Evolutionary conservation across 1,140 invertebrate genomes (phyloP), one percentile per base, ranked within the genome.

Genomic region (Pteromalus puparum): DNA sequence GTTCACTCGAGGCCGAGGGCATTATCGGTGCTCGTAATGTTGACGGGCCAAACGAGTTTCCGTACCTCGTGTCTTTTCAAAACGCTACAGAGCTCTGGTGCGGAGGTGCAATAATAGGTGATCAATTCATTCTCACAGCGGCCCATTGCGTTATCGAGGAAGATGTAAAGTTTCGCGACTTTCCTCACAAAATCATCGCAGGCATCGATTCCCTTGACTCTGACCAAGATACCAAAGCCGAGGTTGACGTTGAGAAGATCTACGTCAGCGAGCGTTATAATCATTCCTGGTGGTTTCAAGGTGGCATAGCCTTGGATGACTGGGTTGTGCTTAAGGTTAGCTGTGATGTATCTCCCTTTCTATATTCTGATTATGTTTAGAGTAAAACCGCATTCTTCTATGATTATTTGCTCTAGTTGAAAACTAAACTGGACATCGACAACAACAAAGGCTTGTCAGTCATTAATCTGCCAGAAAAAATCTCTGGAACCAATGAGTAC

Each of bases 121-220:
- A 87, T 7, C 87, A 92, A 48, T 92, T 90, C 18, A 88, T 94
- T 6, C 88, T 94, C 34, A 94, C 93, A 10, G 93, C 93, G 5
- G 94, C 93, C 4, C 93, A 94, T 85, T 94, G 93, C 85, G 87
- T 94, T 10, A 12, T 61, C 1, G 53, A 42, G 38, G 38, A 42
- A 42, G 38, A 82, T 28, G 24, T 26, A 1, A 18, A 70, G 18
- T 70, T 70, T 15, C 68, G 28, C 6, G 18, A 28, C 1, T 70
- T 28, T 18, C 28, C 68, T 13, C 24, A 28, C 68, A 70, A 28
- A 18, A 70, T 70, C 28, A 24, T 70, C 24, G 68, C 68, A 2
- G 68, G 68, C 9, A 30, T 70, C 3, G 28, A 28, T 10, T n/a
- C 24, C 21, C 21, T 70, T 1, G 21, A 30, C 10, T 13, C 24